These are phyloP conservation scores for Dinoponera quadriceps DNA, from an alignment of 1,140 invertebrate species.

Conservation along the genomic window DNA sequence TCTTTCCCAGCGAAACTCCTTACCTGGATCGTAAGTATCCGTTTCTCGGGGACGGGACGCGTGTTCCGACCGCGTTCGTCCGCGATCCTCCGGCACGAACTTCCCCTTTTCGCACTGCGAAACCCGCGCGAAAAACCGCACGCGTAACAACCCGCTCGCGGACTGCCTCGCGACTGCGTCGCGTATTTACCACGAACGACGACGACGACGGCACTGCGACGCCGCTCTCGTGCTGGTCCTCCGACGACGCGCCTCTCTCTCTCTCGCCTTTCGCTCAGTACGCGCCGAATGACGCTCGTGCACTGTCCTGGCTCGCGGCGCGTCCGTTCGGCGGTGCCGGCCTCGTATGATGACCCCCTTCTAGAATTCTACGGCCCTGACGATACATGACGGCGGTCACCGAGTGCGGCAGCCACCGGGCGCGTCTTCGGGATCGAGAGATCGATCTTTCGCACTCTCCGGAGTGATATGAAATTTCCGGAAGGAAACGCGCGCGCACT, in stretches of 20 bases:
- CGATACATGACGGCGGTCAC: slow-evolving; percentile 62
- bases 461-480: slow-evolving; percentile 16
- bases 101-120: neutral
- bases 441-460: slow-evolving; percentile 30
- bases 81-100: neutral
- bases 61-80: neutral
- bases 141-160: neutral
- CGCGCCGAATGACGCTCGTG: slow-evolving; percentile 79
- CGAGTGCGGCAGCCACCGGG: slow-evolving; percentile 21
- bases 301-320: slow-evolving; percentile 73
- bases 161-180: neutral
- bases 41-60: slow-evolving; percentile 6
- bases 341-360: slow-evolving; percentile 81
- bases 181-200: slow-evolving; percentile 26
- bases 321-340: slow-evolving; percentile 63
- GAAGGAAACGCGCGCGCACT: neutral
- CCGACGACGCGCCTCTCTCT: slow-evolving; percentile 65
- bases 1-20: no score
- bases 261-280: slow-evolving; percentile 68
- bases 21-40: slow-evolving; percentile 31
- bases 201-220: slow-evolving; percentile 37
- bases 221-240: slow-evolving; percentile 56
- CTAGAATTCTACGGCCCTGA: slow-evolving; percentile 78
- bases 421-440: slow-evolving; percentile 52
- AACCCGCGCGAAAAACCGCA: neutral